Evolutionary conservation across 2,888 invertebrate genomes (phyloP), one percentile per base, ranked within the genome.

Genomic region (Heteropelma amictum): DNA sequence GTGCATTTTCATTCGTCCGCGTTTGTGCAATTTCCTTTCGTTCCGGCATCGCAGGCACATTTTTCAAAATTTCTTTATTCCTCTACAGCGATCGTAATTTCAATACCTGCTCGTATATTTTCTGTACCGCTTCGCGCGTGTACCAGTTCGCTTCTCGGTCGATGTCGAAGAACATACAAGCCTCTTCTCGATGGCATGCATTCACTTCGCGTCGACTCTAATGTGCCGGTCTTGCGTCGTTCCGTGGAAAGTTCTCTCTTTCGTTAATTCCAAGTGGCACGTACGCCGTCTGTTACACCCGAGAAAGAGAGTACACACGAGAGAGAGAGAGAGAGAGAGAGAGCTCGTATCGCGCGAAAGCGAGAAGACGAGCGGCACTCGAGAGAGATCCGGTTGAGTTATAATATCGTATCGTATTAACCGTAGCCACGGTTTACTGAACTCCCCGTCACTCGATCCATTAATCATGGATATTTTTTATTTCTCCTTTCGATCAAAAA

Each of bases 391-490:
- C 67, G 61, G 61, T 54, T 64, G 35, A 54, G 38, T 67, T 54
- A 61, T 72, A 54, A 64, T 72, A 69, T 69, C 60, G 69, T 61
- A 61, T 60, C 67, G 45, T 54, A 53, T 53, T 60, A 65, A 72
- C 42, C 61, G 35, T 33, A 38, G 35, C 26, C 51, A 58, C 38
- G 56, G 47, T 61, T 72, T 63, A 72, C 61, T 63, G 67, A 61
- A 49, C 67, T 61, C 72, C 30, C 23, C 12, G 14, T 23, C 53
- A 54, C 26, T 35, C 33, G 51, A 51, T 63, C 53, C 56, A 71
- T 72, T 61, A 54, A 60, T 60, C 72, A 54, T 26, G 30, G 21
- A 6, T 35, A 21, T 3, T 7, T 60, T 45, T 30, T 60, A 45
- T 47, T 14, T 47, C 21, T n/a, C 1, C 56, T 14, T 8, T 23